These are phyloP conservation scores for Xylocampa areola DNA, from an alignment of 2,888 invertebrate genomes.

Conservation along the genomic window DNA sequence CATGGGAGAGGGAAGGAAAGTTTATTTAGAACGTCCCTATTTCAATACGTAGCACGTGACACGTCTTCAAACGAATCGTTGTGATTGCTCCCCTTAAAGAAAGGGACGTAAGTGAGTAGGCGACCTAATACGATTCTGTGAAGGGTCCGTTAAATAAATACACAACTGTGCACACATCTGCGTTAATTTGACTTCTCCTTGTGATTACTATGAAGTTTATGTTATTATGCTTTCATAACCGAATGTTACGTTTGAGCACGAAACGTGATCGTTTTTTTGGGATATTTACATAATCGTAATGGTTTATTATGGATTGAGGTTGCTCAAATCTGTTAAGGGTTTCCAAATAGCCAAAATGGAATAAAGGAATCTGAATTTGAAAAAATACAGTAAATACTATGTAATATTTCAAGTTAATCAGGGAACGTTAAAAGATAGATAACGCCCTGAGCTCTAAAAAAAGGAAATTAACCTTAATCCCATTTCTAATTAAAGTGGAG, in stretches of 20 bases:
- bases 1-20: slow-evolving; percentile 27
- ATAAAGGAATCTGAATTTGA: too few relatives aligned
- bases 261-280: slow-evolving; percentile 5
- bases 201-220: slow-evolving; percentile 8
- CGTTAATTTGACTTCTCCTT: slow-evolving; percentile 22
- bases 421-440: slow-evolving; percentile 36
- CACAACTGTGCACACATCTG: slow-evolving; percentile 15
- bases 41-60: slow-evolving; percentile 50
- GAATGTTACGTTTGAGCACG: slow-evolving; percentile 10
- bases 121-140: slow-evolving; percentile 24
- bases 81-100: slow-evolving; percentile 54
- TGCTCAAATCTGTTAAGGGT: background rate
- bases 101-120: slow-evolving; percentile 28
- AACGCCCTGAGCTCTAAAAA: slow-evolving; percentile 38
- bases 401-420: slow-evolving; percentile 33
- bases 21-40: slow-evolving; percentile 50
- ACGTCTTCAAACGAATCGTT: slow-evolving; percentile 27
- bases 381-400: slow-evolving; percentile 16
- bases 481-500: slow-evolving; percentile 55
- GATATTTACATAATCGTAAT: slow-evolving; percentile 13
- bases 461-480: slow-evolving; percentile 50
- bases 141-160: slow-evolving; percentile 33
- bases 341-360: slow-evolving; percentile 1
- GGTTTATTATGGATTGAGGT: background rate
- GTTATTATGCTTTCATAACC: slow-evolving; percentile 20